These are phyloP conservation scores for Molorchus minor DNA, from an alignment of 2,888 invertebrate genomes.

Conservation along the genomic window DNA sequence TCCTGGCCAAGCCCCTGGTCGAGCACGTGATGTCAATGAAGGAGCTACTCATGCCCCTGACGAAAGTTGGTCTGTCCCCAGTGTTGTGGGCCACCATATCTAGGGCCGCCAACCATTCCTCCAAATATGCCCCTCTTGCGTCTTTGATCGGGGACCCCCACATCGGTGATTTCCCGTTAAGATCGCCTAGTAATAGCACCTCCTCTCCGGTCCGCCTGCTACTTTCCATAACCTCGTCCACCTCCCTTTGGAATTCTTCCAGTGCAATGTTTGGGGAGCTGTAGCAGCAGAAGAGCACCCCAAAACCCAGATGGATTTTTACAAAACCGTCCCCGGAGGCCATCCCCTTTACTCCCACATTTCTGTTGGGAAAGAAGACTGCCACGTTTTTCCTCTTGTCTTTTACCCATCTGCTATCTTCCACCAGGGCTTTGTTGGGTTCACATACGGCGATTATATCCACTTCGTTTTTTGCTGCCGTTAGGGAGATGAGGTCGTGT, in stretches of 20 bases:
- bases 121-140: background rate
- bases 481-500: background rate
- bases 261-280: background rate
- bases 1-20: background rate
- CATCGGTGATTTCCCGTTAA: background rate
- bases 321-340: background rate
- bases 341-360: background rate
- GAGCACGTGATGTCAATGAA: background rate
- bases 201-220: background rate
- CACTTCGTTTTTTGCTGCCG: background rate
- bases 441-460: background rate
- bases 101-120: background rate
- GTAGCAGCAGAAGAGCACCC: background rate
- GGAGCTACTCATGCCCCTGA: background rate
- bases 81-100: background rate
- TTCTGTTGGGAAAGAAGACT: background rate
- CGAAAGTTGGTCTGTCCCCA: background rate
- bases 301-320: background rate
- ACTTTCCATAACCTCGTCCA: background rate
- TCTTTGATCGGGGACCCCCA: background rate
- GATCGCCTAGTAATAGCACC: background rate
- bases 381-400: background rate
- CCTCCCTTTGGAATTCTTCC: conserved; percentile 13
- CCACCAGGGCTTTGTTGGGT: background rate
- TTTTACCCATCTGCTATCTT: background rate